Percentiles rank a stretch among this genome's conserved stretches.
Evolutionary conservation across 2,113 vertebrate genomes (phyloP).

Genomic region (Carollia perspicillata): DNA sequence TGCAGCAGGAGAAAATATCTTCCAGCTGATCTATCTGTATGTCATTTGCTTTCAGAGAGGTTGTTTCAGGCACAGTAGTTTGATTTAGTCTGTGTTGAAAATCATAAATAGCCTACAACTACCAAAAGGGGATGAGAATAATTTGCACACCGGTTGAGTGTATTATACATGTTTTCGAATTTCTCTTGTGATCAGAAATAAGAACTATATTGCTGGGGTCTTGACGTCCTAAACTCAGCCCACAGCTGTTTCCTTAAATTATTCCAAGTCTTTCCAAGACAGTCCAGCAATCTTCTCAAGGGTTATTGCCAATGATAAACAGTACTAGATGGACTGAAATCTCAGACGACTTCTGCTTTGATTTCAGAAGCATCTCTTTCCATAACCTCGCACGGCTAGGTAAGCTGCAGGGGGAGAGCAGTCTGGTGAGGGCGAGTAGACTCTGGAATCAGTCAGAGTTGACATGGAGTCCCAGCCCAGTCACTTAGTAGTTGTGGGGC

Average conservation of each 20-base stretch:
- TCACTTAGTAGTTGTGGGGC: background rate
- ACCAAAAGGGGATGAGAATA: slow-evolving; percentile 13
- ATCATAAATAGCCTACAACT: background rate
- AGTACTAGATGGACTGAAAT: background rate
- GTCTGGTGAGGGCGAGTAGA: rapidly evolving
- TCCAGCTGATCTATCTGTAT: background rate
- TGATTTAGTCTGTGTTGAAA: slow-evolving; percentile 25
- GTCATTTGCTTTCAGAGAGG: background rate
- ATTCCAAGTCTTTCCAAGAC: background rate
- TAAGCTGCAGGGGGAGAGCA: background rate
- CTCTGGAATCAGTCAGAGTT: background rate
- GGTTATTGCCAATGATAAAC: background rate
- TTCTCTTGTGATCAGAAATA: background rate
- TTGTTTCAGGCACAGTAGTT: background rate
- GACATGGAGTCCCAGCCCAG: background rate
- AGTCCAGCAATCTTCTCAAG: background rate
- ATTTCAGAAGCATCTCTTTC: background rate
- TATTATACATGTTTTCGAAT: background rate
- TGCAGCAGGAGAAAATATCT: background rate
- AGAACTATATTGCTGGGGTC: background rate
- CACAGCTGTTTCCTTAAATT: background rate
- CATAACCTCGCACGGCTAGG: background rate
- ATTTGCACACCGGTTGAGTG: background rate
- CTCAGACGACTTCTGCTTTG: background rate
- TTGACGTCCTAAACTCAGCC: background rate